These are phyloP conservation scores for Sorex araneus DNA, from an alignment of 2,113 vertebrate genomes.

Conservation along the genomic window DNA sequence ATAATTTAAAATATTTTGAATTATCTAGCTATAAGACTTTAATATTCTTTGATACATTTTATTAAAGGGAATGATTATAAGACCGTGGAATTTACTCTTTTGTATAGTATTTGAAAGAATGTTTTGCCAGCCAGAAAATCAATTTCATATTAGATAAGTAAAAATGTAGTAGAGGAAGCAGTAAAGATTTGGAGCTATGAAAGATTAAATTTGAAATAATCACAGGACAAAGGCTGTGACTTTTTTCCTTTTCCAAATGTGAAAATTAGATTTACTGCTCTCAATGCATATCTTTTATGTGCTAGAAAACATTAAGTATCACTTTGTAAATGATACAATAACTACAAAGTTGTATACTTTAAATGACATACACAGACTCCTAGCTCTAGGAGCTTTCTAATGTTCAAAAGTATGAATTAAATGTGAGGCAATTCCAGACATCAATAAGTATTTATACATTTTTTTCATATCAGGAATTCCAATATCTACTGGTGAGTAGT, in stretches of 20 bases:
- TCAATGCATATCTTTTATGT: conserved; percentile 34
- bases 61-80: conserved; percentile 56
- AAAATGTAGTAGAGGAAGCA: conserved; percentile 53
- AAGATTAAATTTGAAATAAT: conserved; percentile 66
- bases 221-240: conserved; percentile 31
- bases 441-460: conserved; percentile 51
- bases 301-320: conserved; percentile 11
- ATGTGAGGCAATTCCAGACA: neutral
- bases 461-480: neutral
- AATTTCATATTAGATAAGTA: conserved; percentile 61
- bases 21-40: conserved; percentile 44
- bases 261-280: conserved; percentile 7
- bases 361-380: neutral
- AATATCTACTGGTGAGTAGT: neutral
- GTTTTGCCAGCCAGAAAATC: conserved; percentile 69
- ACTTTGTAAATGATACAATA: conserved; percentile 64
- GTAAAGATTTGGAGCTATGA: conserved; percentile 17
- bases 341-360: neutral
- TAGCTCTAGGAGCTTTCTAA: conserved; percentile 9
- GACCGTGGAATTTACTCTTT: conserved; percentile 41
- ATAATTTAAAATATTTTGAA: conserved; percentile 28
- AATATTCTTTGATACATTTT: conserved; percentile 17
- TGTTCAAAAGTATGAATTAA: neutral
- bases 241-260: conserved; percentile 40
- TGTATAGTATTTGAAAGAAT: conserved; percentile 59